phyloP scores from a whole-genome alignment of 2,797 vertebrate genomes.

The Chaenodraco wilsoni region DNA sequence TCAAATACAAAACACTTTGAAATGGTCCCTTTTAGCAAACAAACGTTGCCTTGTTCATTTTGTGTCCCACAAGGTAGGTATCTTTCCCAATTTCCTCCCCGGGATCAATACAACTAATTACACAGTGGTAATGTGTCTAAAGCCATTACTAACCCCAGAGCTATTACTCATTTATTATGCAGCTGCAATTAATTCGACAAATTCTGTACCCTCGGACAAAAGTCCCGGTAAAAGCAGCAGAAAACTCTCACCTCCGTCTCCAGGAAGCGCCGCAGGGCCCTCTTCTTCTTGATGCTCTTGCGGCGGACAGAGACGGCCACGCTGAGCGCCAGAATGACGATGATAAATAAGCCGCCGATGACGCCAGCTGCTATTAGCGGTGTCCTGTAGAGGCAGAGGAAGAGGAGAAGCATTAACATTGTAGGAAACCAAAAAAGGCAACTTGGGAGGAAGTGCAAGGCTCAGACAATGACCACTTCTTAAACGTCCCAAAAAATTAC shows the following conservation, averaged over 20 bases:
- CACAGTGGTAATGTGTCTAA: not conserved
- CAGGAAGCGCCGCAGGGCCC: conserved; percentile 92
- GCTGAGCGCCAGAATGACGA: conserved; percentile 92
- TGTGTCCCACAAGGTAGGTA: not conserved
- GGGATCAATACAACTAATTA: conserved; percentile 50
- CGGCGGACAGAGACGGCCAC: conserved; percentile 93
- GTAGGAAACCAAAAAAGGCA: conserved; percentile 29
- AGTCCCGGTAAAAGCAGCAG: not conserved
- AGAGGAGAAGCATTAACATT: conserved; percentile 20
- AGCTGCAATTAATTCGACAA: not conserved
- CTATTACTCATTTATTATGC: conserved; percentile 9
- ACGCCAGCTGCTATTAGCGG: conserved; percentile 95
- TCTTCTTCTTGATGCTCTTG: conserved; percentile 98
- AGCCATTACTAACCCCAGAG: conserved; percentile 14
- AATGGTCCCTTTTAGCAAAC: not conserved
- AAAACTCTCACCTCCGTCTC: conserved; percentile 92
- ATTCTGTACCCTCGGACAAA: not conserved
- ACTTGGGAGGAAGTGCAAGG: conserved; percentile 41
- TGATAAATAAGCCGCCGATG: conserved; percentile 93
- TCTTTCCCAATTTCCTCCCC: conserved; percentile 15
- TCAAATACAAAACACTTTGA: too few species aligned
- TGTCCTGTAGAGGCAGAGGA: conserved; percentile 83
- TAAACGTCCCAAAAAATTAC: too few species aligned
- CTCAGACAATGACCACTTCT: conserved; percentile 24
- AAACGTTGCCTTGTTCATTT: conserved; percentile 1